Evolutionary conservation across 2,797 vertebrate genomes (phyloP), one percentile per base, ranked within the genome.

Genomic region (Mus spretus): DNA sequence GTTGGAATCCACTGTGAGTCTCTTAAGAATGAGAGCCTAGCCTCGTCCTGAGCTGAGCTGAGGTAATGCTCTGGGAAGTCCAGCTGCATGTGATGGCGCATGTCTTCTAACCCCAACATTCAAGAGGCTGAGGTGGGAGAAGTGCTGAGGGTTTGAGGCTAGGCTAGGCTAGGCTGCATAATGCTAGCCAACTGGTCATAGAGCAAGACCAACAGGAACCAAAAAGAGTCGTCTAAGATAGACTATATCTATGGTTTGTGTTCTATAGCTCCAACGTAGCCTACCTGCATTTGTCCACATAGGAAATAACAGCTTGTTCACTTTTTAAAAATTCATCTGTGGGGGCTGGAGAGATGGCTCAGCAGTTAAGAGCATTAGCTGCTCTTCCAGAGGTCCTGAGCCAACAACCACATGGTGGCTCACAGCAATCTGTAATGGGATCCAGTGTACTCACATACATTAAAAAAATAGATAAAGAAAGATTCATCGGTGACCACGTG

Each of bases 1-100:
- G 19, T 75, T 94, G 63, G 92, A 95, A 83, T 63, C 78, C 61
- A 78, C 3, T 96, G 94, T 96, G 17, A 50, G 47, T 85, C 61
- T 84, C 15, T 65, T 65, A 90, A 83, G 81, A 75, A 57, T 11
- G 13, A 26, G 50, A 74, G 8, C 19, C 0, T 67, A 81, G 9
- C 83, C 84, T 3, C 81, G 28, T 93, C 57, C 80, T 93, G n/a
- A 37, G 70, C 40, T 75, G 85, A 89, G 61, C 72, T 75, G n/a
- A 93, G 85, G 24, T 57, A 37, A 50, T 28, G 24, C 61, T 57
- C 72, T 55, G 67, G 40, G 40, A 12, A n/a, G 31, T 53, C 31
- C 63, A 37, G 20, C 47, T 53, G 13, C 11, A 37, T 70, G 10
- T 74, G 50, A 26, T 55, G 65, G 34, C 50, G 55, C 34, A 85